Conservation (phyloP, 2,113 vertebrate species). For the Cranoglanis bouderius region DNA sequence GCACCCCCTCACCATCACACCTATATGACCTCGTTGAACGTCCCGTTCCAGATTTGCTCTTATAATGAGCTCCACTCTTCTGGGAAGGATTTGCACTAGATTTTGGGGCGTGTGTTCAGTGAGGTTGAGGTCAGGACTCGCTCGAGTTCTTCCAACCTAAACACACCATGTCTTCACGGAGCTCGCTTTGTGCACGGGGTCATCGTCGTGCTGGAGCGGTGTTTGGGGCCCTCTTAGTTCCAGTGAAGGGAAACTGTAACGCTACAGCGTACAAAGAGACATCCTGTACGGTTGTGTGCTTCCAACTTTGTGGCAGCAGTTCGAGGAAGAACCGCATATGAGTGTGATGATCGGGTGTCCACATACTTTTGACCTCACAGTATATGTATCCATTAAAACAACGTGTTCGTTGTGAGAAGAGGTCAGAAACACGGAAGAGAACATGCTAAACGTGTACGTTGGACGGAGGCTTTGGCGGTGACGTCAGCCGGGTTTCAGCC, state of each 20-base stretch:
- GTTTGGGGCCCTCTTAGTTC: too few relatives aligned
- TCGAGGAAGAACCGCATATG: background rate
- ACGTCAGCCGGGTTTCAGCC: constrained; percentile 1
- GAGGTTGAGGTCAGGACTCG: background rate
- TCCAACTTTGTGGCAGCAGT: background rate
- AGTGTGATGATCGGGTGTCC: background rate
- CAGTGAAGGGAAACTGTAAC: background rate
- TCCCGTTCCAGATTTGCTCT: background rate
- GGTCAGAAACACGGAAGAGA: too few relatives aligned
- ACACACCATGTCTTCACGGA: background rate
- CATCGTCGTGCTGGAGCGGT: background rate
- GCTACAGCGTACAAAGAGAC: background rate
- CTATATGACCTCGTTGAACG: background rate
- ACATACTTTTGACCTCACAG: too few relatives aligned
- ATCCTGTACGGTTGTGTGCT: background rate
- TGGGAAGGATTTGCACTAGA: background rate
- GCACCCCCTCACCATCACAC: background rate
- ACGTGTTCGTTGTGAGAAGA: too few relatives aligned
- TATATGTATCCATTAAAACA: too few relatives aligned
- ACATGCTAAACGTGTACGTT: too few relatives aligned
- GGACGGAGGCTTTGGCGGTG: background rate
- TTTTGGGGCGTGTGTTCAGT: background rate
- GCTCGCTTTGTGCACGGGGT: too few relatives aligned
- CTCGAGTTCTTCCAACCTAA: background rate
- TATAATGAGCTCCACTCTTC: background rate